Base-by-base conservation (phyloP, 30 jellyfish, hydroid and myxozoan genomes). In the Haliclystus octoradiatus region DNA sequence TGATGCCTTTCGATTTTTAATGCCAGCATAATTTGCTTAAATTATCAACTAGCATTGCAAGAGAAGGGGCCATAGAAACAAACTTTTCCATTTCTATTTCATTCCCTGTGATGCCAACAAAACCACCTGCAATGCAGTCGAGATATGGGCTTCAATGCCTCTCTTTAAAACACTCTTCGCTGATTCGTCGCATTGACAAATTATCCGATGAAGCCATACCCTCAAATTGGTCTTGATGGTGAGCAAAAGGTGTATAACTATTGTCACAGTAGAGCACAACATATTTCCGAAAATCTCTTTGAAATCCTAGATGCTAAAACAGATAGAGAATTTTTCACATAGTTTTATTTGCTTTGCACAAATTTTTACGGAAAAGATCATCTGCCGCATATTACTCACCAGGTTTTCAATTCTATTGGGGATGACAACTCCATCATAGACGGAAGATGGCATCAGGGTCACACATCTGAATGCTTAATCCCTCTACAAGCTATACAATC, bases 131-230 rank as follows among this genome's bases (percentile, higher is more conserved):
- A n/a, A n/a, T n/a, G n/a, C n/a, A n/a, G n/a, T n/a, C n/a, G n/a
- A n/a, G n/a, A n/a, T n/a, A n/a, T n/a, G n/a, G n/a, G n/a, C n/a
- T n/a, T n/a, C n/a, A n/a, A n/a, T n/a, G n/a, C n/a, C n/a, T n/a
- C n/a, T n/a, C n/a, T n/a, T n/a, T n/a, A n/a, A n/a, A n/a, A n/a
- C n/a, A n/a, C n/a, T n/a, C n/a, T n/a, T n/a, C n/a, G n/a, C n/a
- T n/a, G n/a, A n/a, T n/a, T 82, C 30, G 72, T 81, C 66, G 83
- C 91, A 19, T 76, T 81, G 26, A 73, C 34, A 28, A 31, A 26
- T 31, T 52, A 50, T 52, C 22, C 73, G 65, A 82, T 53, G 91
- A 72, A 66, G 77, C 88, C 90, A 15, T 81, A 13, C 64, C 83
- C 84, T 28, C 84, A 82, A 62, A 32, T 49, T 14, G 71, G 69